Evolutionary conservation across 2,797 vertebrate genomes (phyloP).

Genomic region (Odontamblyopus rebecca): DNA sequence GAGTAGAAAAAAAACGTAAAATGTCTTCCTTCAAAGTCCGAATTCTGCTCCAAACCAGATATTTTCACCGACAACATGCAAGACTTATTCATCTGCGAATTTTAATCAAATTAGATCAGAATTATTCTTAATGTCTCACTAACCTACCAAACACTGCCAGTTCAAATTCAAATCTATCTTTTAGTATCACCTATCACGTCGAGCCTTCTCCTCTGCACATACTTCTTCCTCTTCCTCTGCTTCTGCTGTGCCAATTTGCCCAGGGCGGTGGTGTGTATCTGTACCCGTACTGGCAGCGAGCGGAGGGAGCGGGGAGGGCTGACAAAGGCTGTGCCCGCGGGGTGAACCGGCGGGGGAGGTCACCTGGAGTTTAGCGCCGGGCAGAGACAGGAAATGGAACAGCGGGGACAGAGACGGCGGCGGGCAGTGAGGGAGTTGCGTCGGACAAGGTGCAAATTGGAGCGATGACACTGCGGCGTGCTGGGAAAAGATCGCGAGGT

Average conservation of each 20-base stretch:
- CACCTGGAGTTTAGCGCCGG: constrained; percentile 52
- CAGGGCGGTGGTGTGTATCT: constrained; percentile 61
- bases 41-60: too few species aligned
- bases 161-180: too few species aligned
- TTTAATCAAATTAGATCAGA: too few species aligned
- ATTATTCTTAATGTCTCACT: background rate
- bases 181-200: constrained; percentile 60
- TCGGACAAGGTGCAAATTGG: constrained; percentile 22
- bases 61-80: too few species aligned
- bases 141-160: too few species aligned
- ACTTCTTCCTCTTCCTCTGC: constrained; percentile 75
- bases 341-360: constrained; percentile 32
- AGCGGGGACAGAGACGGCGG: background rate
- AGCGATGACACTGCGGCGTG: background rate
- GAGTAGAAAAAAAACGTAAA: too few species aligned
- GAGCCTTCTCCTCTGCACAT: constrained; percentile 67
- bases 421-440: constrained; percentile 9
- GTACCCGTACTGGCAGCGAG: constrained; percentile 44
- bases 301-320: constrained; percentile 15
- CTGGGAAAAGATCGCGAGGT: constrained; percentile 10
- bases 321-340: constrained; percentile 24
- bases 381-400: constrained; percentile 22
- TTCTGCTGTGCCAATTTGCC: constrained; percentile 71
- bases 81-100: too few species aligned
- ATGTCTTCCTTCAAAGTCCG: too few species aligned